Conservation (phyloP, 2,888 invertebrate species). For the Macrosiphum euphorbiae region DNA sequence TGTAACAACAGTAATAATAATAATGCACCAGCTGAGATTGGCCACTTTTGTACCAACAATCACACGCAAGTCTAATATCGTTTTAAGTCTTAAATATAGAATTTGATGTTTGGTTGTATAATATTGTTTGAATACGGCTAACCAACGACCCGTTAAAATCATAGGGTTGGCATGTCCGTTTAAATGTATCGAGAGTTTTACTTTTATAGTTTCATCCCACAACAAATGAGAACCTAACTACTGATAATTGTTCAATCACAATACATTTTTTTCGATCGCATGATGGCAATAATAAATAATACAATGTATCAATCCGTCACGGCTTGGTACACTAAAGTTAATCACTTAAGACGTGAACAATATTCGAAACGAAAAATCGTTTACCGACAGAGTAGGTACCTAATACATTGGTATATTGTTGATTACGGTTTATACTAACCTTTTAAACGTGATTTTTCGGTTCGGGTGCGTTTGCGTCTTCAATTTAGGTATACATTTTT, state of each 20-base stretch:
- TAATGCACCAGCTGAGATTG: neutral
- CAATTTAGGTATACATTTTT: neutral
- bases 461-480: neutral
- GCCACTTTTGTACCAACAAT: neutral
- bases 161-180: neutral
- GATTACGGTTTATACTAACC: neutral
- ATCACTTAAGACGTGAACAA: neutral
- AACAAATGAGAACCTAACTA: neutral
- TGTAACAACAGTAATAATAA: neutral
- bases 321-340: neutral
- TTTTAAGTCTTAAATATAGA: neutral
- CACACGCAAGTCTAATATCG: neutral
- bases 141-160: neutral
- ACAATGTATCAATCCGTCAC: neutral
- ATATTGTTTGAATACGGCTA: neutral
- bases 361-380: conserved; percentile 12
- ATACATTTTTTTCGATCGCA: neutral
- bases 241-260: neutral
- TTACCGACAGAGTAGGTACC: too few relatives aligned
- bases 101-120: neutral
- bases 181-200: neutral
- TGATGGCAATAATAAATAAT: neutral
- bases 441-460: neutral
- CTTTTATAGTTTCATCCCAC: neutral
- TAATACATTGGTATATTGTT: neutral